Percentiles rank a stretch among this genome's conserved stretches.
Conservation (phyloP, 1,140 invertebrate species). For the Brachionus calyciflorus region DNA sequence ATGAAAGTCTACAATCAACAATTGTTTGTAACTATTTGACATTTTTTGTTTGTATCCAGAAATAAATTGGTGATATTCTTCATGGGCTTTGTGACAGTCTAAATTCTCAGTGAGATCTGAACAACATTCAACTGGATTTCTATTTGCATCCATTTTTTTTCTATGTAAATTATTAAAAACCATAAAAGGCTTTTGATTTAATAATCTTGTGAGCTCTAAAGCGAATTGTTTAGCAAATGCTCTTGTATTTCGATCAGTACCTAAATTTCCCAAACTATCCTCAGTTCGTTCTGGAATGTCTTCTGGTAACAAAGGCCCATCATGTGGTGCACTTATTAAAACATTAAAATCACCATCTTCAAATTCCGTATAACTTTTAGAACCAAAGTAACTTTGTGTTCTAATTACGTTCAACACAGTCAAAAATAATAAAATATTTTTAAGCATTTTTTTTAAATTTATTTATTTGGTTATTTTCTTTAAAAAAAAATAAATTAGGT, state of each 20-base stretch:
- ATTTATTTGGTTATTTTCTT: no score
- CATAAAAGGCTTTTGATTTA: slow-evolving; percentile 14
- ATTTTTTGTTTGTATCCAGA: not conserved
- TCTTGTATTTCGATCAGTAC: not conserved
- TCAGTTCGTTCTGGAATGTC: not conserved
- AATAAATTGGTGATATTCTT: slow-evolving; percentile 21
- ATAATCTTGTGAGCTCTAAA: not conserved
- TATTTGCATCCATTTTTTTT: slow-evolving; percentile 32
- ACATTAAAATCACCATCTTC: not conserved
- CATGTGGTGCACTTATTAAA: slow-evolving; percentile 1
- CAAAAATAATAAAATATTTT: no score
- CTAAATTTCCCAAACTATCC: not conserved
- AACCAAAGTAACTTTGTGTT: no score
- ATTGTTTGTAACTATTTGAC: not conserved
- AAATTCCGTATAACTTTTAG: not conserved
- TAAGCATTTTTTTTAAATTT: no score
- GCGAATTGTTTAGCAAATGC: not conserved
- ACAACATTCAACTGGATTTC: not conserved
- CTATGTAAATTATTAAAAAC: slow-evolving; percentile 21
- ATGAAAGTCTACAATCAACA: slow-evolving; percentile 48
- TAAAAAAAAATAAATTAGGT: no score
- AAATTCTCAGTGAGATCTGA: not conserved
- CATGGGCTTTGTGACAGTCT: slow-evolving; percentile 5
- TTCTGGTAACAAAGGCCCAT: not conserved
- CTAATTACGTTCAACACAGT: no score